Evolutionary conservation across 1,140 invertebrate genomes (phyloP).

Genomic region (Hyposmocoma kahamanoa): DNA sequence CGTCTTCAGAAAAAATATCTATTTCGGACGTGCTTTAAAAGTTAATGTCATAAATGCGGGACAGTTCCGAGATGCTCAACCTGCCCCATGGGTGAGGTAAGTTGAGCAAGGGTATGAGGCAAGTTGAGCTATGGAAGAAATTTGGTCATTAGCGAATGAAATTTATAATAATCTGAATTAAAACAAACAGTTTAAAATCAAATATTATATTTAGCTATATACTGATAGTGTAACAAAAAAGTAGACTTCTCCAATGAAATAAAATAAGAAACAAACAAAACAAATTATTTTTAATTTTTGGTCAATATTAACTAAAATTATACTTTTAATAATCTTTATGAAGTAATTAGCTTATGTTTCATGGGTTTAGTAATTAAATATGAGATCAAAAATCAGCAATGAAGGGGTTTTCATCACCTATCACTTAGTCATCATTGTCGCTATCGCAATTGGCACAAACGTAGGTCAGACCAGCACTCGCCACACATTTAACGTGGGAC

Average conservation of each 20-base stretch:
- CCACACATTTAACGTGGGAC: constrained; percentile 4
- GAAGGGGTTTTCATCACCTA: too few relatives aligned
- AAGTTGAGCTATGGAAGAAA: neutral
- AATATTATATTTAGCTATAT: neutral
- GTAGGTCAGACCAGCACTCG: constrained; percentile 7
- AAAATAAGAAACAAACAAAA: constrained; percentile 14
- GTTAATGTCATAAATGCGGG: neutral
- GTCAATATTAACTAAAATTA: constrained; percentile 7
- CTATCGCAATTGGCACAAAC: constrained; percentile 16
- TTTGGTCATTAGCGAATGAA: neutral
- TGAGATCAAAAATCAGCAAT: too few relatives aligned
- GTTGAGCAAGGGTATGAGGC: constrained; percentile 1
- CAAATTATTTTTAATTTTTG: constrained; percentile 14
- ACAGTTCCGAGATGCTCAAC: neutral
- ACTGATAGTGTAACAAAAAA: constrained; percentile 15
- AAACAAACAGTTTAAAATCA: neutral
- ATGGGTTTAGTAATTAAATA: constrained; percentile 8
- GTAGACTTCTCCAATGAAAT: constrained; percentile 19
- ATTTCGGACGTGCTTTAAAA: neutral
- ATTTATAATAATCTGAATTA: neutral
- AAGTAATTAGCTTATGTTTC: neutral
- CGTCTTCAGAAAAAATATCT: neutral
- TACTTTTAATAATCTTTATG: neutral
- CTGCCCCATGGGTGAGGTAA: neutral
- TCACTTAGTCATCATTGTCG: constrained; percentile 14